phyloP scores from a whole-genome alignment of 2,113 vertebrate genomes.

The Siniperca knerii region DNA sequence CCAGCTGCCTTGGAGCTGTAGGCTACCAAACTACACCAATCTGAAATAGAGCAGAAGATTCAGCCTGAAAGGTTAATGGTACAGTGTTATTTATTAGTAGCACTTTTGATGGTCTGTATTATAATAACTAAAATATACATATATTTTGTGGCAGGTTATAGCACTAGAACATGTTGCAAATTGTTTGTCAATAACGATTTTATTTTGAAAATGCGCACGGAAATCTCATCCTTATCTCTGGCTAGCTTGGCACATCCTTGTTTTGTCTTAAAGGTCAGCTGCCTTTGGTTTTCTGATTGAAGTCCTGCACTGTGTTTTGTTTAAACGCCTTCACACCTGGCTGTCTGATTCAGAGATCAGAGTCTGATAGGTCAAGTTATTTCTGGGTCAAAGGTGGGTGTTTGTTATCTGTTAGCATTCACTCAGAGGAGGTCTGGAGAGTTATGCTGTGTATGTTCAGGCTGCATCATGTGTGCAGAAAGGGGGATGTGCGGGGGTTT shows the following conservation, averaged over 20 bases:
- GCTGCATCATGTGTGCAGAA: constrained; percentile 23
- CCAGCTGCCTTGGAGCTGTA: background rate
- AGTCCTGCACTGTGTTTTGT: background rate
- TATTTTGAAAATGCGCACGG: constrained; percentile 8
- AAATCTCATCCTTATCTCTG: background rate
- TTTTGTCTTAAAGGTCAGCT: constrained; percentile 7
- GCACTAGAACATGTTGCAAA: too few relatives aligned
- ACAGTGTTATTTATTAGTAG: background rate
- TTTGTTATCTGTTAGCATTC: too few relatives aligned
- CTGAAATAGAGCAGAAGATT: background rate
- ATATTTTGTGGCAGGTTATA: background rate
- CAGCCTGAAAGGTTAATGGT: background rate
- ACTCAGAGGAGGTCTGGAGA: background rate
- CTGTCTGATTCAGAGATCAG: too few relatives aligned
- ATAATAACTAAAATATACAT: background rate
- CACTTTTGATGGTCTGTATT: background rate
- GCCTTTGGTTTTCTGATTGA: background rate
- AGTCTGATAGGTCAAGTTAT: background rate
- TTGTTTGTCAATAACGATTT: background rate
- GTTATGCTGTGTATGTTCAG: background rate
- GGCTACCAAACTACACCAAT: background rate
- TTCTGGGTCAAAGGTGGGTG: background rate
- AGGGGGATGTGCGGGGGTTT: background rate
- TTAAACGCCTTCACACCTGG: background rate
- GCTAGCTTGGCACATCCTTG: background rate